A percentile compares a stretch with the other conserved stretches of the same genome.
Evolutionary conservation across 2,888 invertebrate species (phyloP).

Genomic region (Lithophane leautieri): DNA sequence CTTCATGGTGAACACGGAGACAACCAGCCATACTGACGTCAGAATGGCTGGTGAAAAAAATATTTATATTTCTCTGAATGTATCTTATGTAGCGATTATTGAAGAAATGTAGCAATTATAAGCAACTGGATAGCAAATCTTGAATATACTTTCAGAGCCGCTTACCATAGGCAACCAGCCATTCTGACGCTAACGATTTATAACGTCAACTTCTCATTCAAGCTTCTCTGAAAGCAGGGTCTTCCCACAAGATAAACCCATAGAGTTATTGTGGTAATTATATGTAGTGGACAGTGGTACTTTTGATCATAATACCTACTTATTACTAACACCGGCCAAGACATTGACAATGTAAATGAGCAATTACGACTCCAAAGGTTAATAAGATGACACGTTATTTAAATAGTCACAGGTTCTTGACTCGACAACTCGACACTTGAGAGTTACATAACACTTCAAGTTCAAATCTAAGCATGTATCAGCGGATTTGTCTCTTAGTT

Average conservation of each 20-base stretch:
- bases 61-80: too few species aligned
- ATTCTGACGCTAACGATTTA: background rate
- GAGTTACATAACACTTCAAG: background rate
- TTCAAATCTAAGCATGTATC: background rate
- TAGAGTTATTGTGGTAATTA: background rate
- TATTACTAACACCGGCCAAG: conserved; percentile 1
- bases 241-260: background rate
- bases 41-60: too few species aligned
- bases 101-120: too few species aligned
- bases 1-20: too few species aligned
- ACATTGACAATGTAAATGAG: conserved; percentile 22
- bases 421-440: background rate
- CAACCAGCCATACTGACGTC: too few species aligned
- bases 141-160: too few species aligned
- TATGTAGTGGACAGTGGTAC: background rate
- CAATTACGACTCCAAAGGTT: conserved; percentile 16
- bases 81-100: too few species aligned
- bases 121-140: too few species aligned
- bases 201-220: background rate
- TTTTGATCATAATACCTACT: background rate
- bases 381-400: background rate
- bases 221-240: background rate
- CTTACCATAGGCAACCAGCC: too few species aligned
- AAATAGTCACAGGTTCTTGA: conserved; percentile 37
- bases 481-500: background rate